Base-by-base conservation (phyloP, 35 echinoderm and acorn worm genomes). In the Ophioderma brevispina region DNA sequence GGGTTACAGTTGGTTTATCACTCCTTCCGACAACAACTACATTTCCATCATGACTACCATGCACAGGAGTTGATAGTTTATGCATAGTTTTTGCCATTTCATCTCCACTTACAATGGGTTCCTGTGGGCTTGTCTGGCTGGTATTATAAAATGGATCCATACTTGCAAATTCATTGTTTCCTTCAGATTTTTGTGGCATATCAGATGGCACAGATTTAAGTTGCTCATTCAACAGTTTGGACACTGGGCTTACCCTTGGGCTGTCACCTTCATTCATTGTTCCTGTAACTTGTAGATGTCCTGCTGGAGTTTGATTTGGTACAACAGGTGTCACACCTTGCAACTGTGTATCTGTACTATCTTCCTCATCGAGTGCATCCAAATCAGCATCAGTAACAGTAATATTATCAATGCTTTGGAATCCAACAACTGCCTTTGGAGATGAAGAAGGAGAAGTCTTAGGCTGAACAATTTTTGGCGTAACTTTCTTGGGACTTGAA, bases 371-470 rank as follows among this genome's bases (percentile, higher is more conserved):
- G 43, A 95, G 41, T 79, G 89, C 89, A 56, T 95, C 93, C 30
- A 95, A 87, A 42, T 95, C 93, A 59, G 84, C 89, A 49, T 95
- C 87, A 59, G 96, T 91, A 1, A 98, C 92, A 33, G 89, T 91
- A 5, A 98, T 85, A 34, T 86, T 91, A 28, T 31, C n/a, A 18
- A 93, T 52, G 37, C 83, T 92, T 17, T 89, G 80, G 39, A 98
- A 98, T 31, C 96, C 96, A 31, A 94, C 79, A 39, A 81, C 70
- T 76, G 90, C 55, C 52, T 85, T 78, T 79, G 59, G 28, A 13
- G 59, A 25, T 6, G 15, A 30, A 13, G 28, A 18, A 2, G 59
- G 59, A 3, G 59, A 30, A 0, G 2, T 17, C 36, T 55, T 10
- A 18, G 31, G 52, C 52, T 36, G 43, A 59, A 21, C 21, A 33